These are phyloP conservation scores for Sebastes schlegelii DNA, from an alignment of 2,113 vertebrate species.

Conservation along the genomic window DNA sequence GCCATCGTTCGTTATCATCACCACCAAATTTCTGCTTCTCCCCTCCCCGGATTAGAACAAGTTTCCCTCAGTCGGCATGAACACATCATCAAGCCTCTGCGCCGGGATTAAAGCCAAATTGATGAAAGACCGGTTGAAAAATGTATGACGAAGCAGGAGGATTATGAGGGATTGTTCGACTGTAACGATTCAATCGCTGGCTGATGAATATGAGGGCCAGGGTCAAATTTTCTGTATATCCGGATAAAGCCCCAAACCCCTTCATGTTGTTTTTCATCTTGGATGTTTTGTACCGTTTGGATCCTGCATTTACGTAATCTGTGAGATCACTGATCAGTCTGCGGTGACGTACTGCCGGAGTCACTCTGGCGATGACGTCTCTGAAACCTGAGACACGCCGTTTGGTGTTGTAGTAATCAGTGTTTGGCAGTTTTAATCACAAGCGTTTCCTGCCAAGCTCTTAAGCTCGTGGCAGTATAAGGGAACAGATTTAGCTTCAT, in stretches of 20 bases:
- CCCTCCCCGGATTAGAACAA: conserved; percentile 49
- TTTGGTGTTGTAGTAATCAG: conserved; percentile 65
- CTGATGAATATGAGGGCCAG: conserved; percentile 36
- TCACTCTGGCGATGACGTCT: conserved; percentile 50
- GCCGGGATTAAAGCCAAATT: conserved; percentile 69
- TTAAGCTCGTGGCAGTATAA: conserved; percentile 69
- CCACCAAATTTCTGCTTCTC: conserved; percentile 29
- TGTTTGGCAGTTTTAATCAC: conserved; percentile 71
- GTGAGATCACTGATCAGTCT: conserved; percentile 30
- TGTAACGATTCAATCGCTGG: conserved; percentile 58
- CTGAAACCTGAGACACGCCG: conserved; percentile 44
- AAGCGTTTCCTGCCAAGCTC: conserved; percentile 62
- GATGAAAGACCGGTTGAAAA: conserved; percentile 70
- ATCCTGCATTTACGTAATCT: conserved; percentile 48
- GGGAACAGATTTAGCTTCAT: conserved; percentile 62
- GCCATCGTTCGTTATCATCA: conserved; percentile 22
- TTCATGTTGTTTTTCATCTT: conserved; percentile 5
- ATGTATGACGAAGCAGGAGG: conserved; percentile 69
- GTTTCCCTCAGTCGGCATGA: conserved; percentile 37
- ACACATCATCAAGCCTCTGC: conserved; percentile 55
- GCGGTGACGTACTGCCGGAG: conserved; percentile 47
- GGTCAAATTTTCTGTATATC: conserved; percentile 35
- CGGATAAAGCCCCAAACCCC: conserved; percentile 6
- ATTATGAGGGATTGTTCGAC: conserved; percentile 78
- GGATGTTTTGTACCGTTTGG: neutral